These are phyloP conservation scores for Meteorus colon DNA, from an alignment of 2,888 invertebrate species.

Conservation along the genomic window DNA sequence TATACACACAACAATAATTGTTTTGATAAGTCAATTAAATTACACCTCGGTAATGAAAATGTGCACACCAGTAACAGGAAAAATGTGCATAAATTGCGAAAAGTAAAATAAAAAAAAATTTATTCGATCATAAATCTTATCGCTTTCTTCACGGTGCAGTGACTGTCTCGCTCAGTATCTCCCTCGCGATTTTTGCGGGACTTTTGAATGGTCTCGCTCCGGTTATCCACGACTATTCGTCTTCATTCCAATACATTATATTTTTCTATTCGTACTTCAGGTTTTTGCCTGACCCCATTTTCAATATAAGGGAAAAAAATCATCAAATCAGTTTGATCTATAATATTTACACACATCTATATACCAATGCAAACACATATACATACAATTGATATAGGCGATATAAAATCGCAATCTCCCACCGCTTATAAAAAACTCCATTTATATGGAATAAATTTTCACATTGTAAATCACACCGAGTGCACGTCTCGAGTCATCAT, in stretches of 20 bases:
- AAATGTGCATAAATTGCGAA: background rate
- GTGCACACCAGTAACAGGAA: background rate
- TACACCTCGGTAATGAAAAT: background rate
- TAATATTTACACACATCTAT: no score
- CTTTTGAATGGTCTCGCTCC: slow-evolving; percentile 47
- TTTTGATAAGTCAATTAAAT: background rate
- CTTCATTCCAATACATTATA: slow-evolving; percentile 32
- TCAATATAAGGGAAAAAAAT: background rate
- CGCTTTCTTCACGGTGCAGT: slow-evolving; percentile 30
- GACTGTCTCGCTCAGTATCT: slow-evolving; percentile 32
- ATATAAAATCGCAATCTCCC: no score
- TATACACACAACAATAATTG: background rate
- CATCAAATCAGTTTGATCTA: no score
- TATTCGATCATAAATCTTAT: background rate
- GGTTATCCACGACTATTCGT: slow-evolving; percentile 48
- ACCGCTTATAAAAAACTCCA: no score
- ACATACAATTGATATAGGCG: no score
- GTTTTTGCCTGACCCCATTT: slow-evolving; percentile 9
- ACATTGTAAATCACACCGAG: no score
- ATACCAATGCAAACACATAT: no score
- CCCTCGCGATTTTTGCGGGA: slow-evolving; percentile 42
- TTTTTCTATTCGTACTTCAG: slow-evolving; percentile 10
- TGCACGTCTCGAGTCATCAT: background rate
- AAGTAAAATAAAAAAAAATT: slow-evolving; percentile 20
- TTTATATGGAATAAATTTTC: no score